Conservation (phyloP, 2,797 vertebrate species). For the Harpagifer antarcticus region DNA sequence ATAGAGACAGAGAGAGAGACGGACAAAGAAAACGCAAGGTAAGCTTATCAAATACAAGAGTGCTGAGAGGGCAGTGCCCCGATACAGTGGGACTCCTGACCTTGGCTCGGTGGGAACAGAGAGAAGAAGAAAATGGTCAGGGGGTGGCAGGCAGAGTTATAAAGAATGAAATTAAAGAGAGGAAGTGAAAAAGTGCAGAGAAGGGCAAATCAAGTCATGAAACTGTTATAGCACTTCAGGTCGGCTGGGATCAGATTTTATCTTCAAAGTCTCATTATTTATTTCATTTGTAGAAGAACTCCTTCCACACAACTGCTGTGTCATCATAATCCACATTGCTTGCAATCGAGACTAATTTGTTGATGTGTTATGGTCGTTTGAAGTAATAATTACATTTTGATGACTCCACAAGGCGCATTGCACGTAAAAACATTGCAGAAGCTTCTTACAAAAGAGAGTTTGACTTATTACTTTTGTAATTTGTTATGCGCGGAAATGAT, state of each 20-base stretch:
- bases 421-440: constrained; percentile 19
- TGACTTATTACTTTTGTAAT: constrained; percentile 18
- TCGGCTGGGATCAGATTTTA: constrained; percentile 36
- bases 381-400: constrained; percentile 30
- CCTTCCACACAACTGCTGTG: constrained; percentile 29
- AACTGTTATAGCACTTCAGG: constrained; percentile 33
- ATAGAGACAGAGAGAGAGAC: constrained; percentile 50
- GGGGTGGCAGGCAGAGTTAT: constrained; percentile 31
- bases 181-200: constrained; percentile 35
- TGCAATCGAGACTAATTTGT: constrained; percentile 24
- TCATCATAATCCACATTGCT: constrained; percentile 36
- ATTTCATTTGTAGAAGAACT: constrained; percentile 20
- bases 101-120: constrained; percentile 59
- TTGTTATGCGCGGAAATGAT: constrained; percentile 5
- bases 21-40: constrained; percentile 67
- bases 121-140: constrained; percentile 29
- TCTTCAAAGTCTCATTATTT: background rate
- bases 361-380: constrained; percentile 30
- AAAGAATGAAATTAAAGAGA: constrained; percentile 56
- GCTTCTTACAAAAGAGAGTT: constrained; percentile 13
- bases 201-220: constrained; percentile 33
- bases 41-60: constrained; percentile 64
- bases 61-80: constrained; percentile 69
- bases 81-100: constrained; percentile 64
- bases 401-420: constrained; percentile 24